Percentiles rank a stretch among this genome's conserved stretches.
Conservation (phyloP, 2,888 invertebrate species). For the Oscheius sp. region DNA sequence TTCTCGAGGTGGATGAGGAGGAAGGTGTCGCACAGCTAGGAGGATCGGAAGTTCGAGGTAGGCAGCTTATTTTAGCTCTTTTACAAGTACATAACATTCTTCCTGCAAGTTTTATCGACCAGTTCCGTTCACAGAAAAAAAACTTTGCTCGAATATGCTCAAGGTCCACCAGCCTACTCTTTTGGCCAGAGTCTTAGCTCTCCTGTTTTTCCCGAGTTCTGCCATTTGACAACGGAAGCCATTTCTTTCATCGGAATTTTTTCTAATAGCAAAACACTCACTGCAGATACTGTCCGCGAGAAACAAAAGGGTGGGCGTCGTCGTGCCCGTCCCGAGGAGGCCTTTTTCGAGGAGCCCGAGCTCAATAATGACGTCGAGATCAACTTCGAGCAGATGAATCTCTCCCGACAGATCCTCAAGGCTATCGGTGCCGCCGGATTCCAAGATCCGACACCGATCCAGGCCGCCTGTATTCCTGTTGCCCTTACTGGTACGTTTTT, state of each 20-base stretch:
- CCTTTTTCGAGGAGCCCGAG: constrained; percentile 55
- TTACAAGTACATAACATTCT: not conserved
- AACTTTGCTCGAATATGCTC: too few relatives aligned
- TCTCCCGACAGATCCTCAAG: constrained; percentile 91
- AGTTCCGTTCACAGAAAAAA: too few relatives aligned
- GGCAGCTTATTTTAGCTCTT: not conserved
- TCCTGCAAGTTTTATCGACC: too few relatives aligned
- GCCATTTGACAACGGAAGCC: not conserved
- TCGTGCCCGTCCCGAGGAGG: constrained; percentile 42
- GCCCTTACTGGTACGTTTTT: constrained; percentile 83
- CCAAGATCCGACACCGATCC: constrained; percentile 95
- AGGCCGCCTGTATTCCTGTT: constrained; percentile 92
- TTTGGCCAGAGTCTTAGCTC: too few relatives aligned
- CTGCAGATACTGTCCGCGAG: constrained; percentile 55
- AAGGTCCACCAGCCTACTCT: too few relatives aligned
- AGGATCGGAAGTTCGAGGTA: constrained; percentile 53
- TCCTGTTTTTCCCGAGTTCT: too few relatives aligned
- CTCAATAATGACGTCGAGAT: constrained; percentile 47
- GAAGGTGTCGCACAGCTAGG: constrained; percentile 62
- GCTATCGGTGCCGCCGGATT: constrained; percentile 89
- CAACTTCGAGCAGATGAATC: constrained; percentile 87
- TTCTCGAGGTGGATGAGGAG: constrained; percentile 45
- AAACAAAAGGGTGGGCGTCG: constrained; percentile 52
- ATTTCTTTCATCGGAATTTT: not conserved
- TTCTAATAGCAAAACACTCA: not conserved